A percentile compares a stretch with the other conserved stretches of the same genome.
Conservation (phyloP, 2,888 invertebrate genomes). For the Gerris lacustris region DNA sequence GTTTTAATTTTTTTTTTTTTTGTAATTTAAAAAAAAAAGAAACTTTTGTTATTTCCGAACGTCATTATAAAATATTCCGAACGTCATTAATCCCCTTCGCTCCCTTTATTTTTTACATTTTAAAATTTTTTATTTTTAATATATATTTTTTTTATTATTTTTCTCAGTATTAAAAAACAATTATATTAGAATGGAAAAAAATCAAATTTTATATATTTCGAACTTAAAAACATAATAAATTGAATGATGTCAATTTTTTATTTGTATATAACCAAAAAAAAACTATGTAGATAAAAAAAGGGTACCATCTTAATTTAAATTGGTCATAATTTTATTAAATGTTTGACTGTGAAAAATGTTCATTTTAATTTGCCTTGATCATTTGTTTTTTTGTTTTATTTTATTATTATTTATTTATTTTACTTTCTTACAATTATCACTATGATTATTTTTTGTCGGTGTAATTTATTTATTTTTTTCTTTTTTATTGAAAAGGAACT, state of each 20-base stretch:
- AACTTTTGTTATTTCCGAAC: conserved; percentile 11
- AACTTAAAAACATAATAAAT: not conserved
- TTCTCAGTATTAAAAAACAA: not conserved
- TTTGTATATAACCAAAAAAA: conserved; percentile 1
- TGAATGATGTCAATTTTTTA: not conserved
- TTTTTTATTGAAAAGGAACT: not conserved
- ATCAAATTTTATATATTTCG: not conserved
- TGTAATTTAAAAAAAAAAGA: conserved; percentile 1
- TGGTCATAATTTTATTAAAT: not conserved
- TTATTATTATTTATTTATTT: too few relatives aligned
- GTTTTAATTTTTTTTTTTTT: conserved; percentile 15
- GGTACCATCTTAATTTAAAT: not conserved
- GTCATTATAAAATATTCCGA: too few relatives aligned
- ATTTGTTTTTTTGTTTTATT: not conserved
- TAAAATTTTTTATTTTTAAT: too few relatives aligned
- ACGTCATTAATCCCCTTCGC: too few relatives aligned
- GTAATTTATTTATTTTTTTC: not conserved
- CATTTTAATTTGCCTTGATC: not conserved
- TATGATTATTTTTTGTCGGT: not conserved
- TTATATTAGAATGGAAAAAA: not conserved
- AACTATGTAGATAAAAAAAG: not conserved
- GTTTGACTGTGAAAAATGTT: not conserved
- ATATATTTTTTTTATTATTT: too few relatives aligned
- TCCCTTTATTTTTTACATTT: too few relatives aligned
- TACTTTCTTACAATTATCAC: too few relatives aligned